A percentile compares a stretch with the other conserved stretches of the same genome.
These are phyloP conservation scores for Mythimna ferrago DNA, from an alignment of 2,888 invertebrate species.

Conservation along the genomic window DNA sequence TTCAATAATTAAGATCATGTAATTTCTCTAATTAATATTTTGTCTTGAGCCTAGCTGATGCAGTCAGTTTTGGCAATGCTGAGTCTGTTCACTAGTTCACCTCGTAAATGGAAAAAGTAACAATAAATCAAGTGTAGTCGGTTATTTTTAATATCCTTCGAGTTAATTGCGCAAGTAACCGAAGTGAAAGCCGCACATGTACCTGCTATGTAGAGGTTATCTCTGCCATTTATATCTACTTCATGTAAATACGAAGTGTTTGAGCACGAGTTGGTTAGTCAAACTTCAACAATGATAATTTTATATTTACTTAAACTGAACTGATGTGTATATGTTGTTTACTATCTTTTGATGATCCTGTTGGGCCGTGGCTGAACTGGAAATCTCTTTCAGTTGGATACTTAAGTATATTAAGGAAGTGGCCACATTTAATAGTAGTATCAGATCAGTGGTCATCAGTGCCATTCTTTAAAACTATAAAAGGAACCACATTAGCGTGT, in stretches of 20 bases:
- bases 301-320: slow-evolving; percentile 26
- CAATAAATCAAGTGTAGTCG: slow-evolving; percentile 33
- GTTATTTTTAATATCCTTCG: slow-evolving; percentile 48
- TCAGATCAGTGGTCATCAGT: no score
- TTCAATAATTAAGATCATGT: not conserved
- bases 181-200: slow-evolving; percentile 41
- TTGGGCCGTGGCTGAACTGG: not conserved
- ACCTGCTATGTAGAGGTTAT: slow-evolving; percentile 48
- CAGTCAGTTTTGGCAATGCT: not conserved
- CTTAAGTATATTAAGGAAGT: not conserved
- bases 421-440: not conserved
- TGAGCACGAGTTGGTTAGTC: slow-evolving; percentile 8
- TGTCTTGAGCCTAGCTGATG: not conserved
- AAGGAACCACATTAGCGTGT: not conserved
- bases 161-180: slow-evolving; percentile 36
- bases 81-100: slow-evolving; percentile 26
- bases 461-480: not conserved
- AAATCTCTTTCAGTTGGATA: not conserved
- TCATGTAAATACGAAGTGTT: slow-evolving; percentile 37
- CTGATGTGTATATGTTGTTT: not conserved
- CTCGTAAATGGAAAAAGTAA: slow-evolving; percentile 28
- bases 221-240: slow-evolving; percentile 39
- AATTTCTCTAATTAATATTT: not conserved
- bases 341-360: not conserved
- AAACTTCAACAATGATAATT: slow-evolving; percentile 23